Conservation (phyloP, 1,140 invertebrate species). For the Drosophila sp. region DNA sequence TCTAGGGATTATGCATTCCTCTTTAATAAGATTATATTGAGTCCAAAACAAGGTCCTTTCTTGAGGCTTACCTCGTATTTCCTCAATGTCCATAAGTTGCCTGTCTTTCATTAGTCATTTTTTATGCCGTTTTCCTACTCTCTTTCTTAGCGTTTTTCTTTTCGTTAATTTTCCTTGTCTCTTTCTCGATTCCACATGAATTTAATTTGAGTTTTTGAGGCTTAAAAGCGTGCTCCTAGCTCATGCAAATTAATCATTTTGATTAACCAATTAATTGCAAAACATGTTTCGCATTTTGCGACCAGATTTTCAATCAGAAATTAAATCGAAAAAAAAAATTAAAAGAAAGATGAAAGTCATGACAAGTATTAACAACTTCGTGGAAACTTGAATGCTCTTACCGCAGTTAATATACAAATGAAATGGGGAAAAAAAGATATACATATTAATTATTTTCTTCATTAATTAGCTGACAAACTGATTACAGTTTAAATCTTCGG, state of each 20-base stretch:
- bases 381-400: slow-evolving; percentile 23
- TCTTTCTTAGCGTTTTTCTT: neutral
- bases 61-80: neutral
- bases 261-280: slow-evolving; percentile 79
- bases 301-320: slow-evolving; percentile 74
- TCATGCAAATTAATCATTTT: slow-evolving; percentile 81
- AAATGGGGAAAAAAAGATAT: neutral
- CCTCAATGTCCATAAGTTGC: slow-evolving; percentile 1
- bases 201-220: slow-evolving; percentile 42
- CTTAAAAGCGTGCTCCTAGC: slow-evolving; percentile 54
- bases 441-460: neutral
- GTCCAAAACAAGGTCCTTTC: neutral
- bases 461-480: neutral
- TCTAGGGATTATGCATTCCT: neutral
- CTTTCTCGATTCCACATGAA: slow-evolving; percentile 46
- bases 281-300: slow-evolving; percentile 69
- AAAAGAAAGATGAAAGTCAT: neutral
- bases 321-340: slow-evolving; percentile 66
- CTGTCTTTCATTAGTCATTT: slow-evolving; percentile 29
- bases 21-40: neutral
- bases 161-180: slow-evolving; percentile 33
- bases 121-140: slow-evolving; percentile 61
- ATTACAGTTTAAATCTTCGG: neutral
- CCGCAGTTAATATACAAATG: neutral
- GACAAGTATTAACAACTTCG: neutral